Conservation (phyloP, 2,113 vertebrate species). For the Ascaphus truei region DNA sequence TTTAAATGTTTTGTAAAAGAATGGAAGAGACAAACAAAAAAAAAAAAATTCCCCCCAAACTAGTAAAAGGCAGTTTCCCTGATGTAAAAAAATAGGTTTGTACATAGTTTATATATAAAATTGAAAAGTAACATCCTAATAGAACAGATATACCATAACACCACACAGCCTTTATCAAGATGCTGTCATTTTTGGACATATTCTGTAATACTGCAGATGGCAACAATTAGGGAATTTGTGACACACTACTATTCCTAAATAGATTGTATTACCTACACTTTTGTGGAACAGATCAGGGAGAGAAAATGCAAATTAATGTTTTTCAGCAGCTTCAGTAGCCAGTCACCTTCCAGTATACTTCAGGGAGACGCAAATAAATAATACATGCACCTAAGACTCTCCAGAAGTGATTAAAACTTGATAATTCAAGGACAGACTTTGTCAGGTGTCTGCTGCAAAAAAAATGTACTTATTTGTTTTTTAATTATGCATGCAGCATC, state of each 20-base stretch:
- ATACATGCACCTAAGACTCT: conserved; percentile 18
- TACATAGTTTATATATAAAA: conserved; percentile 41
- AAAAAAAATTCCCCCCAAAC: conserved; percentile 8
- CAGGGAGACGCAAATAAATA: conserved; percentile 11
- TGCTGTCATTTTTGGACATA: neutral
- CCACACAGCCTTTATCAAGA: conserved; percentile 1
- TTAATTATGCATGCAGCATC: neutral
- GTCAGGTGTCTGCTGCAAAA: conserved; percentile 29
- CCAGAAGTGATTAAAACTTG: conserved; percentile 22
- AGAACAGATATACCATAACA: too few species aligned
- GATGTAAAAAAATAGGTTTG: conserved; percentile 68
- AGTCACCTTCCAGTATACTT: conserved; percentile 14
- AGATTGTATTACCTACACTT: conserved; percentile 1
- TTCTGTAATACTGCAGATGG: too few species aligned
- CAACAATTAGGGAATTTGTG: too few species aligned
- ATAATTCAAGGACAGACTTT: conserved; percentile 29
- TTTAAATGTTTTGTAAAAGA: conserved; percentile 57
- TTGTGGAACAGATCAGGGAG: neutral
- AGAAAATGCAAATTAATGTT: conserved; percentile 12
- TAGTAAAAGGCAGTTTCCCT: conserved; percentile 90
- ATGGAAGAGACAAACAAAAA: neutral
- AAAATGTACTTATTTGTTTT: conserved; percentile 4
- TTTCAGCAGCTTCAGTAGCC: conserved; percentile 3
- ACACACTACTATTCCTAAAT: conserved; percentile 1
- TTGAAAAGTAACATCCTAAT: too few species aligned